These are phyloP conservation scores for Periophthalmus magnuspinnatus DNA, from an alignment of 2,797 vertebrate species.

Conservation along the genomic window DNA sequence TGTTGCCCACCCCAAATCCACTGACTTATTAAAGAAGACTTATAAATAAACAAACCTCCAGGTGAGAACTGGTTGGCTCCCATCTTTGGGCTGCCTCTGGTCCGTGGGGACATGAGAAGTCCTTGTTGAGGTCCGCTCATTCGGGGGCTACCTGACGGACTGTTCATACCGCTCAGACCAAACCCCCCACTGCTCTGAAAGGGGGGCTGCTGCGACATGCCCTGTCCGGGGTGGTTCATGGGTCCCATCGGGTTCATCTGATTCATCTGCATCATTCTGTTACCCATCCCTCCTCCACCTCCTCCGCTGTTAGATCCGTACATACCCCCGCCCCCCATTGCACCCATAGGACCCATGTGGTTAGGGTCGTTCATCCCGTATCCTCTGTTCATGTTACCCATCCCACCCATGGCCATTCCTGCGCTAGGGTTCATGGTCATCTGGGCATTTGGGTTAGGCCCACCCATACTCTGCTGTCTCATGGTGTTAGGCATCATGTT, in stretches of 20 bases:
- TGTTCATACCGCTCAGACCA: conserved; percentile 86
- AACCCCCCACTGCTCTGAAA: conserved; percentile 86
- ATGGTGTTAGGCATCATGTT: conserved; percentile 82
- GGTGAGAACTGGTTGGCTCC: conserved; percentile 91
- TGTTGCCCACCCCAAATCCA: too few species aligned
- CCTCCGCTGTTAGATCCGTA: conserved; percentile 53
- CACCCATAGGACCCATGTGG: conserved; percentile 74
- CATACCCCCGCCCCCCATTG: conserved; percentile 62
- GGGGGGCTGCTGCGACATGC: conserved; percentile 80
- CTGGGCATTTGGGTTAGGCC: conserved; percentile 77
- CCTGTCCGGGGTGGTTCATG: conserved; percentile 69
- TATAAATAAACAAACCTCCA: conserved; percentile 80
- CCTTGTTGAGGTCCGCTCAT: conserved; percentile 85
- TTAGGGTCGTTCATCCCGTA: conserved; percentile 83
- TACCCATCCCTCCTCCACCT: conserved; percentile 69
- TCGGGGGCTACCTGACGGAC: conserved; percentile 88
- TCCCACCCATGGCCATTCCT: conserved; percentile 67
- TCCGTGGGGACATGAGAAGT: conserved; percentile 89
- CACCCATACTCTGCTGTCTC: conserved; percentile 80
- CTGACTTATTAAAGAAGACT: neutral
- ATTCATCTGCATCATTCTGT: conserved; percentile 72
- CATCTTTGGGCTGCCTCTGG: conserved; percentile 93
- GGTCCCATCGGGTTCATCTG: conserved; percentile 72
- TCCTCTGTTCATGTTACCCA: conserved; percentile 73
- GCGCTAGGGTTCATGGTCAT: conserved; percentile 83